Percentiles rank a stretch among this genome's conserved stretches.
These are phyloP conservation scores for Brachypterus glaber DNA, from an alignment of 2,888 invertebrate species.

Conservation along the genomic window DNA sequence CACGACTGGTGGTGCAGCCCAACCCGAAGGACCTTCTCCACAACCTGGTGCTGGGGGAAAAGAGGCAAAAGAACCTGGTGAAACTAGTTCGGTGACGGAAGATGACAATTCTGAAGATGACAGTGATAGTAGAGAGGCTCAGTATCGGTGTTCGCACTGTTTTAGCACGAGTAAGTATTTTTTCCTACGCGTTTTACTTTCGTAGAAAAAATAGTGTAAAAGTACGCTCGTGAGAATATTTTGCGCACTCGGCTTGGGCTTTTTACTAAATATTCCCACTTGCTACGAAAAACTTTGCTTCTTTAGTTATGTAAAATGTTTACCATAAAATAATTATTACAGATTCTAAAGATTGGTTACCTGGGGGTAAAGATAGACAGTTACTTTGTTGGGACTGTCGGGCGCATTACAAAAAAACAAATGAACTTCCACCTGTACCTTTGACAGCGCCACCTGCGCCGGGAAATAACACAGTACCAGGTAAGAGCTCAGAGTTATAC, in stretches of 20 bases:
- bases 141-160: slow-evolving; percentile 64
- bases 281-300: too few species aligned
- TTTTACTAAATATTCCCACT: too few species aligned
- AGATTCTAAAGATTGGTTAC: slow-evolving; percentile 65
- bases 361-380: slow-evolving; percentile 59
- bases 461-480: slow-evolving; percentile 26
- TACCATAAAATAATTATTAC: too few species aligned
- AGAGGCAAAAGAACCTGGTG: slow-evolving; percentile 50
- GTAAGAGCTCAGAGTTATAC: slow-evolving; percentile 15
- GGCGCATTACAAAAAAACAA: slow-evolving; percentile 65
- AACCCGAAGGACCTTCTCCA: slow-evolving; percentile 49
- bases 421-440: slow-evolving; percentile 55
- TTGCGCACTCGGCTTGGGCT: too few species aligned
- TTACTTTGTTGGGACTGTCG: slow-evolving; percentile 69
- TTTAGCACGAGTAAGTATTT: slow-evolving; percentile 54
- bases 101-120: slow-evolving; percentile 90
- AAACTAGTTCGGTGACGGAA: slow-evolving; percentile 73
- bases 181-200: too few species aligned
- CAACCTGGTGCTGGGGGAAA: slow-evolving; percentile 45
- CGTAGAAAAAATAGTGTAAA: too few species aligned
- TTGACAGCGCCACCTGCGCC: slow-evolving; percentile 36
- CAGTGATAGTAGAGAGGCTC: slow-evolving; percentile 86
- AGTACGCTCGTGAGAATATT: too few species aligned
- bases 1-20: slow-evolving; percentile 30
- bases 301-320: background rate